Evolutionary conservation across 1,140 invertebrate species (phyloP), one percentile per base, ranked within the genome.

Genomic region (Brachionus sp.): DNA sequence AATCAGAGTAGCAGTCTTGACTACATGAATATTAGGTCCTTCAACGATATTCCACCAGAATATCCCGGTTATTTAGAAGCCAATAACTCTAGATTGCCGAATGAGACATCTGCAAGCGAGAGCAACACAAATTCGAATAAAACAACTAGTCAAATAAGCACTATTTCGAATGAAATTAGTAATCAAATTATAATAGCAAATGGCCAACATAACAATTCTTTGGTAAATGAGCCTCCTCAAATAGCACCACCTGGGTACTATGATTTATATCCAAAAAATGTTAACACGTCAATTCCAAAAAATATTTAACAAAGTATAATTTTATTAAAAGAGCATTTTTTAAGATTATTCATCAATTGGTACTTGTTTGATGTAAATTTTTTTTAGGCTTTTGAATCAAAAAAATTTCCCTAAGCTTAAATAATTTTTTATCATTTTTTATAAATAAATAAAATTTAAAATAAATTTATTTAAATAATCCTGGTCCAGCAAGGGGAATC

Each of bases 1-100:
- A 75, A 44, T 33, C n/a, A 75, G 3, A 75, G 9, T 3, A 75
- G 44, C 16, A 19, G 13, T 75, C 23, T 75, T 12, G 70, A 75
- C 25, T 75, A 75, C 25, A 46, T 75, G 25, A 75, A 75, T 25
- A 75, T 75, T 13, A 44, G 70, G 25, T 46, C 37, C 23, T 75
- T 13, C 25, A 75, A 75, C 16, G 70, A 75, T 75, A 75, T 75
- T 75, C 70, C 70, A 46, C 70, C 70, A 0, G 70, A 75, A 29
- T 75, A 75, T 46, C 70, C 70, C 12, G 70, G 70, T 13, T 46
- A 46, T 46, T 46, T 75, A 19, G 42, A 75, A 75, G 23, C 29
- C 9, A 39, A 39, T 19, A 70, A n/a, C n/a, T 9, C 12, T 10
- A 42, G 33, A 70, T 70, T 70, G 7, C 70, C 42, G 29, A 44